Evolutionary conservation across 2,113 vertebrate species (phyloP).

Genomic region (Archilochus colubris): DNA sequence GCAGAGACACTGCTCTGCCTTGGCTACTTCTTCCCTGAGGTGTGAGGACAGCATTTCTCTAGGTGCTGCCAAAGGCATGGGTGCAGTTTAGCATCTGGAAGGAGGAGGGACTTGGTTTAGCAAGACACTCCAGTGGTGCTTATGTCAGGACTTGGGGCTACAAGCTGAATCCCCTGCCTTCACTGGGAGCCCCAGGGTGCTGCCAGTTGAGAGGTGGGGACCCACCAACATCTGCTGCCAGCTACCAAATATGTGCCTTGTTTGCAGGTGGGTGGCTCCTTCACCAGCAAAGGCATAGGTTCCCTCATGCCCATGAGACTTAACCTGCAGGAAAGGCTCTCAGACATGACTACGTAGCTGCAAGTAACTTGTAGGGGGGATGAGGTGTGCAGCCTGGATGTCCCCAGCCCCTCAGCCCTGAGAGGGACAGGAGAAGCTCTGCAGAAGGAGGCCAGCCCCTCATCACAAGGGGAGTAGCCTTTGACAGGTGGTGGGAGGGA

Average conservation of each 20-base stretch:
- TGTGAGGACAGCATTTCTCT: background rate
- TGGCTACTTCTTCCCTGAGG: background rate
- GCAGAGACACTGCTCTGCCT: background rate
- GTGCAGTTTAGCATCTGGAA: background rate
- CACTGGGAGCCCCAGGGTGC: background rate
- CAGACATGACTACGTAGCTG: accelerated
- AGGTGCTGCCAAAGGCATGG: accelerated
- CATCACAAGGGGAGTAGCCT: background rate
- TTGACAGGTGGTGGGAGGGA: background rate
- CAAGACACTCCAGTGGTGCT: background rate
- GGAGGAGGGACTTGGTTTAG: background rate
- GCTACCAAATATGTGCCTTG: background rate
- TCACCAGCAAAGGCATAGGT: background rate
- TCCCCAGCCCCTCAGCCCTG: background rate
- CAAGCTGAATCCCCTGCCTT: background rate
- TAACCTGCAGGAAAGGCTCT: accelerated
- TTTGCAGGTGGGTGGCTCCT: accelerated
- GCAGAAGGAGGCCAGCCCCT: background rate
- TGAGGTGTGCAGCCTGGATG: background rate
- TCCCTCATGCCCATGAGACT: accelerated
- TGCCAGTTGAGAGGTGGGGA: background rate
- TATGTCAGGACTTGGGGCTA: background rate
- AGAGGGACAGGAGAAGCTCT: background rate
- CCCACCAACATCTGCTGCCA: background rate
- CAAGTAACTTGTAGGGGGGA: background rate